Evolutionary conservation across 2,113 vertebrate species (phyloP), one percentile per base, ranked within the genome.

Genomic region (Apteryx mantelli): DNA sequence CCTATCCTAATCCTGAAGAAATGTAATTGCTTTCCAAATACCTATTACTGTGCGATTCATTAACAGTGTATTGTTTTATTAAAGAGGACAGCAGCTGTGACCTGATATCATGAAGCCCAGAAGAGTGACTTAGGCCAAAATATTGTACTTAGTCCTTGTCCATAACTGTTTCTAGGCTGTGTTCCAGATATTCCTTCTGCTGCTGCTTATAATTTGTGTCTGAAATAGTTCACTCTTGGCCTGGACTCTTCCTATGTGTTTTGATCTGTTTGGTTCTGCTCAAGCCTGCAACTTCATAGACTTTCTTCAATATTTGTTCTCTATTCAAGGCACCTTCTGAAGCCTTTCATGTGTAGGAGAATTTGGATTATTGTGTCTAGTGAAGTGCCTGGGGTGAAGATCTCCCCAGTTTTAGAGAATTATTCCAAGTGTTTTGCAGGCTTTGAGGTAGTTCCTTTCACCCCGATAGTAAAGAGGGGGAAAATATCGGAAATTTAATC

Each of bases 21-120:
- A 36, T 18, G 21, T 26, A 64, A 30, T 32, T 82, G 58, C 19
- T 95, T 69, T 70, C 82, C 25, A 46, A 38, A 74, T n/a, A 11
- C 18, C 56, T 58, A 21, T 8, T 46, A 25, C 4, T 55, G 30
- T 17, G 68, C 63, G 64, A 73, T 84, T 81, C 24, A 63, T 87
- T 89, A 77, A 4, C 21, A 48, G 4, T 11, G 53, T 64, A 32
- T 85, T 58, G 13, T 56, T 82, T 79, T 32, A 60, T 80, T 85
- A 48, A 90, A 52, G 70, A 85, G 70, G 83, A 69, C 70, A 64
- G 75, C 83, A 91, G 87, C 83, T 94, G 87, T 85, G 83, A 73
- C 83, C 89, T 88, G 79, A 1, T 88, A 68, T 8, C 48, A 48
- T 76, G 53, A 88, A 73, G 75, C 83, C 42, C 80, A 74, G 65